A percentile compares a stretch with the other conserved stretches of the same genome.
These are phyloP conservation scores for Apaloderma vittatum DNA, from an alignment of 2,113 vertebrate genomes.

Conservation along the genomic window DNA sequence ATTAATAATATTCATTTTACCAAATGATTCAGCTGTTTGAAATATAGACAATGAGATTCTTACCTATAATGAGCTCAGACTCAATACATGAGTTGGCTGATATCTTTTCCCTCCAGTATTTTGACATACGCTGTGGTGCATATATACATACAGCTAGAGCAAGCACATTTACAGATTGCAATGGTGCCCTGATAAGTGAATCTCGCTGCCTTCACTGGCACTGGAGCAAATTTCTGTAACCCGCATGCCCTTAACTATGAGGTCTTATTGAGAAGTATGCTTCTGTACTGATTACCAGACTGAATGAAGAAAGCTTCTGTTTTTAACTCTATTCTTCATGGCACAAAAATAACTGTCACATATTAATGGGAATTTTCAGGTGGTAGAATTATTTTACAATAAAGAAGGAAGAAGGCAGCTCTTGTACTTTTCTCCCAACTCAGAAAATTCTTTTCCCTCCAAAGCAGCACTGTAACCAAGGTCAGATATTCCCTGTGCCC, in stretches of 20 bases:
- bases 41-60: neutral
- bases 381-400: neutral
- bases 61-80: neutral
- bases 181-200: neutral
- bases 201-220: neutral
- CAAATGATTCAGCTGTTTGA: neutral
- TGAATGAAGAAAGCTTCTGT: slow-evolving; percentile 61
- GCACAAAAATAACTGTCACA: slow-evolving; percentile 54
- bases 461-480: neutral
- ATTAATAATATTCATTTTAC: slow-evolving; percentile 25
- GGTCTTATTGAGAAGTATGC: slow-evolving; percentile 57
- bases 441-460: neutral
- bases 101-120: neutral
- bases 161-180: slow-evolving; percentile 5
- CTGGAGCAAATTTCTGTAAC: neutral
- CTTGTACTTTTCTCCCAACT: slow-evolving; percentile 36
- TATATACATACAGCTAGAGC: neutral
- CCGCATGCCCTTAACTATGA: slow-evolving; percentile 29
- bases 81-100: neutral
- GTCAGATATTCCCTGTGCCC: neutral
- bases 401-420: slow-evolving; percentile 47
- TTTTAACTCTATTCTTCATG: slow-evolving; percentile 62
- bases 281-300: slow-evolving; percentile 62
- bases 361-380: slow-evolving; percentile 34
- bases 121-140: neutral